These are phyloP conservation scores for Mnemiopsis leidyi DNA, from an alignment of 37 sponge, comb jelly and placozoan genomes.

Conservation along the genomic window DNA sequence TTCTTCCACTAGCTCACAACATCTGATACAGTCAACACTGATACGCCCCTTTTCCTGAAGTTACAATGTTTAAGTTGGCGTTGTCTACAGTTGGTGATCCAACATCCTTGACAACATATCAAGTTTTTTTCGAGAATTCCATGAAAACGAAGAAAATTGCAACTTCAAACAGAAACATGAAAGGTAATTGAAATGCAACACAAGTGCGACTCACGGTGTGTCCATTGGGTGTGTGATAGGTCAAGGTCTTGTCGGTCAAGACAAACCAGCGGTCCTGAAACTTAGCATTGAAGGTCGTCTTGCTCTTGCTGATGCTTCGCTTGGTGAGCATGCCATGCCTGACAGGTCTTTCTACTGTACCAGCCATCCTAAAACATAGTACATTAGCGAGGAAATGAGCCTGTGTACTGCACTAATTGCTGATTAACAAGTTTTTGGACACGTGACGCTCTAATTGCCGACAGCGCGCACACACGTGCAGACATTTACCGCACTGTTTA, in stretches of 20 bases:
- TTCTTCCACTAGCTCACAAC: slow-evolving; percentile 21
- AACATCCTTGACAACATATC: too few relatives aligned
- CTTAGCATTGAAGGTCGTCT: slow-evolving; percentile 31
- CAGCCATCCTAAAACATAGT: slow-evolving; percentile 15
- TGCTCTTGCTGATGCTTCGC: slow-evolving; percentile 30
- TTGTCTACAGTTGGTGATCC: too few relatives aligned
- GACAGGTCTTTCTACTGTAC: neutral
- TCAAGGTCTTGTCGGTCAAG: neutral
- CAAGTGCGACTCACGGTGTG: neutral
- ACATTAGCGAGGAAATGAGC: neutral
- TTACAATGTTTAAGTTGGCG: too few relatives aligned
- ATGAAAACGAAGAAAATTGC: too few relatives aligned
- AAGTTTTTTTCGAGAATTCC: too few relatives aligned
- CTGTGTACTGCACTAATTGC: neutral
- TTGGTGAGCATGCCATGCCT: slow-evolving; percentile 15
- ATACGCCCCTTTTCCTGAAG: slow-evolving; percentile 16
- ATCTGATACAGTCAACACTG: neutral
- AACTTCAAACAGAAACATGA: neutral
- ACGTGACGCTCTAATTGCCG: neutral
- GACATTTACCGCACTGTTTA: neutral
- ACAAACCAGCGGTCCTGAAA: neutral
- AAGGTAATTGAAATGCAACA: neutral
- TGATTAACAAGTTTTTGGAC: neutral
- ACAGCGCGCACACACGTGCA: neutral
- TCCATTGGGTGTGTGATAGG: slow-evolving; percentile 28